Percentiles rank a stretch among this genome's conserved stretches.
Evolutionary conservation across 1,140 invertebrate species (phyloP).

Genomic region (Bombus sylvicola): DNA sequence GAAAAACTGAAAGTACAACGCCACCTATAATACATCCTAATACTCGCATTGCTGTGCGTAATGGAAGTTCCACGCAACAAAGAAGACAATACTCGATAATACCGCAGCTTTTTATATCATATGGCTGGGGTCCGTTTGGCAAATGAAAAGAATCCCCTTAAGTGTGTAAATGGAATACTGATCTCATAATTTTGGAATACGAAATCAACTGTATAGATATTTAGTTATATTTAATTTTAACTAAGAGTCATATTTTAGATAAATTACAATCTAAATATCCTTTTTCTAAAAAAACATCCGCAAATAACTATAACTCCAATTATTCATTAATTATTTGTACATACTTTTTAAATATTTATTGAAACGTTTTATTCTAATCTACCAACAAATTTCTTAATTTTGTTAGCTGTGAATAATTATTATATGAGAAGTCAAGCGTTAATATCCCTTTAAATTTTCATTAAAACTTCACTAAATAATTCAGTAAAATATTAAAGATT

Average conservation of each 20-base stretch:
- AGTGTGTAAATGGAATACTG: slow-evolving; percentile 24
- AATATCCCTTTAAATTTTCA: background rate
- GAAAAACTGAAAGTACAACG: slow-evolving; percentile 29
- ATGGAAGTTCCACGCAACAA: slow-evolving; percentile 49
- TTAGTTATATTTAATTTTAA: background rate
- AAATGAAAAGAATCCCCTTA: slow-evolving; percentile 63
- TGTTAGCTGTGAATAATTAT: background rate
- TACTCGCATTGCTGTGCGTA: slow-evolving; percentile 63
- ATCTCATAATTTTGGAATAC: slow-evolving; percentile 40
- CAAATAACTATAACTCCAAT: no score
- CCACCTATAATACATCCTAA: slow-evolving; percentile 51
- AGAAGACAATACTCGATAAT: slow-evolving; percentile 80
- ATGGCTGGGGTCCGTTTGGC: slow-evolving; percentile 82
- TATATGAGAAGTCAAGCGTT: background rate
- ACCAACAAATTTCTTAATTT: background rate
- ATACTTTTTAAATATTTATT: slow-evolving; percentile 4
- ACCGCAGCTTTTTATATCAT: slow-evolving; percentile 83
- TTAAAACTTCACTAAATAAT: background rate
- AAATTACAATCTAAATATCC: background rate
- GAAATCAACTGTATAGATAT: background rate
- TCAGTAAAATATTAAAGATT: no score
- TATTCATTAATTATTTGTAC: background rate
- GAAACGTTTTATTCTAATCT: background rate
- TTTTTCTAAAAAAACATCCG: background rate
- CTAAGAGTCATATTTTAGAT: background rate